These are phyloP conservation scores for Drosophila lacertosa DNA, from an alignment of 1,140 invertebrate species.

Conservation along the genomic window DNA sequence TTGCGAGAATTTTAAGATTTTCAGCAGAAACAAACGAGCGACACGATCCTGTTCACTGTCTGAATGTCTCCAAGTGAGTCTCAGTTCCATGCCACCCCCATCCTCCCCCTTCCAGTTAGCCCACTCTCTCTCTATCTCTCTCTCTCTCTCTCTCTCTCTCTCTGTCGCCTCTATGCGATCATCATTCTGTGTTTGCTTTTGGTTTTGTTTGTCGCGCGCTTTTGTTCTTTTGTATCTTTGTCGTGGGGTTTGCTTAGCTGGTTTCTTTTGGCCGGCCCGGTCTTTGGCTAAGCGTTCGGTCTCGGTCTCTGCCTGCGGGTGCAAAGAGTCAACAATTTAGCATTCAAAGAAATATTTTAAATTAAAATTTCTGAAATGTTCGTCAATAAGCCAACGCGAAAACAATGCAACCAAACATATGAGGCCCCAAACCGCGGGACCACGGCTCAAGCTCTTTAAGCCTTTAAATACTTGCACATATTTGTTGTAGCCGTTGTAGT, in stretches of 20 bases:
- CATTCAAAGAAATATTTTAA: conserved; percentile 84
- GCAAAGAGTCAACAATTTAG: conserved; percentile 83
- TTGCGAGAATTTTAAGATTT: conserved; percentile 84
- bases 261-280: conserved; percentile 49
- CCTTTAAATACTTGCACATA: conserved; percentile 73
- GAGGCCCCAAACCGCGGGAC: conserved; percentile 16
- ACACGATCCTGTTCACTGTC: conserved; percentile 79
- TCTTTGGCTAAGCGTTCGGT: conserved; percentile 24
- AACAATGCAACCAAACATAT: conserved; percentile 57
- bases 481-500: conserved; percentile 47
- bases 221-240: conserved; percentile 78
- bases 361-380: conserved; percentile 84
- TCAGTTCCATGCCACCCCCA: conserved; percentile 15
- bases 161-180: conserved; percentile 10
- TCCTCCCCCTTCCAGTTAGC: conserved; percentile 7
- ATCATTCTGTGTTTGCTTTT: conserved; percentile 62
- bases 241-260: conserved; percentile 78
- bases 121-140: conserved; percentile 6
- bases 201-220: conserved; percentile 79
- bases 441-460: conserved; percentile 30
- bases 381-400: conserved; percentile 70
- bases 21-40: conserved; percentile 84
- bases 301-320: conserved; percentile 50
- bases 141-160: conserved; percentile 2
- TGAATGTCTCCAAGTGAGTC: conserved; percentile 51